Percentiles rank a stretch among this genome's conserved stretches.
These are phyloP conservation scores for Brevimyrus niger DNA, from an alignment of 2,113 vertebrate species.

Conservation along the genomic window DNA sequence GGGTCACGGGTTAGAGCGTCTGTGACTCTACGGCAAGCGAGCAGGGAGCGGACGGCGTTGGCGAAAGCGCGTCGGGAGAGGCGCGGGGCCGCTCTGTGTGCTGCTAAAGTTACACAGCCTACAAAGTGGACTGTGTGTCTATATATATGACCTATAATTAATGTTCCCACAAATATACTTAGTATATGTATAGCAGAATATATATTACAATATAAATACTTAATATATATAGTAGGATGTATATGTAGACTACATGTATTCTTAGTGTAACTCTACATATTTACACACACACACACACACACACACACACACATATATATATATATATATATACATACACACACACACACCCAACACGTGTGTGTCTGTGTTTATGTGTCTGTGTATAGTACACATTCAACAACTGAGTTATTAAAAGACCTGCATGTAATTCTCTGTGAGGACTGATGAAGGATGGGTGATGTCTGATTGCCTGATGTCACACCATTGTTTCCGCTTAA, in stretches of 20 bases:
- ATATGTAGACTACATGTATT: not conserved
- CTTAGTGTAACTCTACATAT: not conserved
- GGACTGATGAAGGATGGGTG: not conserved
- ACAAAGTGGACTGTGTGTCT: not conserved
- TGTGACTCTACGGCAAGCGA: slow-evolving; percentile 33
- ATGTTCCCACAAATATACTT: not conserved
- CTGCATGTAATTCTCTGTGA: not conserved
- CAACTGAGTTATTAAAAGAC: not conserved
- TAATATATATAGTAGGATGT: not conserved
- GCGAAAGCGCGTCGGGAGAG: not conserved
- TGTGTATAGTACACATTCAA: not conserved
- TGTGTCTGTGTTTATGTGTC: too few species aligned
- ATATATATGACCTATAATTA: not conserved
- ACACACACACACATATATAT: not conserved
- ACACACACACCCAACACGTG: too few species aligned
- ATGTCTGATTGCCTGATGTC: not conserved
- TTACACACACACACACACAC: not conserved
- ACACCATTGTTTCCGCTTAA: not conserved
- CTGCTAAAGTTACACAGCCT: not conserved
- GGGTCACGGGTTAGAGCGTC: slow-evolving; percentile 26
- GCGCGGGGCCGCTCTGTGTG: not conserved
- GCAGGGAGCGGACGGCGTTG: not conserved
- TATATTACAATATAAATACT: not conserved
- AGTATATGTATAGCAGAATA: not conserved
- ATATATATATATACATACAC: not conserved